Conservation (phyloP, 2,797 vertebrate genomes). For the Sebastes vulpes region DNA sequence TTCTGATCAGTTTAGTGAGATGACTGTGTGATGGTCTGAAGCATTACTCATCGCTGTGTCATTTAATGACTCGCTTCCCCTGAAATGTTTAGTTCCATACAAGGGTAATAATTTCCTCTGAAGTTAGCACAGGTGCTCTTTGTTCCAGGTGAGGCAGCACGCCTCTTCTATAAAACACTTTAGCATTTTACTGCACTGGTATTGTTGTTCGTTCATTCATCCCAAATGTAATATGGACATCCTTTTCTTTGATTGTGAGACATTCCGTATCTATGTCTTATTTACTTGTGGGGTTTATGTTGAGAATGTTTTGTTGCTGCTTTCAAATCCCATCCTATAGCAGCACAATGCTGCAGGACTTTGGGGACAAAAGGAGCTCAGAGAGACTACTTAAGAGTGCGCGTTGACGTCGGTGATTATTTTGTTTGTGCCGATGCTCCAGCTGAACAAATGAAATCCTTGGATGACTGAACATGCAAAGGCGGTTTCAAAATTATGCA, state of each 20-base stretch:
- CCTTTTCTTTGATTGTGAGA: not conserved
- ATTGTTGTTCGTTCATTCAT: not conserved
- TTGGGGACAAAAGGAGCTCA: not conserved
- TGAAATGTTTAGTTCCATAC: not conserved
- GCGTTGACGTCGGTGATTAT: not conserved
- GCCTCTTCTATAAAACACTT: not conserved
- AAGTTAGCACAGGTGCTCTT: not conserved
- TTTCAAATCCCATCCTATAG: constrained; percentile 13
- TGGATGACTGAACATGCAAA: constrained; percentile 46
- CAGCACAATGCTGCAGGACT: constrained; percentile 11
- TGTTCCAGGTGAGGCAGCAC: not conserved
- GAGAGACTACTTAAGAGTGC: constrained; percentile 3
- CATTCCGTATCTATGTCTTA: not conserved
- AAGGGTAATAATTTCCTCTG: not conserved
- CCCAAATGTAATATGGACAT: not conserved
- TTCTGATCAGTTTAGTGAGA: not conserved
- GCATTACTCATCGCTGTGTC: not conserved
- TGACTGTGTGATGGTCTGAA: not conserved
- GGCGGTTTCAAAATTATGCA: constrained; percentile 24
- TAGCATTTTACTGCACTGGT: not conserved
- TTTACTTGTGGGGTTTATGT: not conserved
- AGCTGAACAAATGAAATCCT: constrained; percentile 51
- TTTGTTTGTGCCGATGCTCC: constrained; percentile 31
- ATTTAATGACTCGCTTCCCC: not conserved
- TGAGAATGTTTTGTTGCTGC: not conserved